Base-by-base conservation (phyloP, 2,113 vertebrate species). In the Coracopsis vasa region DNA sequence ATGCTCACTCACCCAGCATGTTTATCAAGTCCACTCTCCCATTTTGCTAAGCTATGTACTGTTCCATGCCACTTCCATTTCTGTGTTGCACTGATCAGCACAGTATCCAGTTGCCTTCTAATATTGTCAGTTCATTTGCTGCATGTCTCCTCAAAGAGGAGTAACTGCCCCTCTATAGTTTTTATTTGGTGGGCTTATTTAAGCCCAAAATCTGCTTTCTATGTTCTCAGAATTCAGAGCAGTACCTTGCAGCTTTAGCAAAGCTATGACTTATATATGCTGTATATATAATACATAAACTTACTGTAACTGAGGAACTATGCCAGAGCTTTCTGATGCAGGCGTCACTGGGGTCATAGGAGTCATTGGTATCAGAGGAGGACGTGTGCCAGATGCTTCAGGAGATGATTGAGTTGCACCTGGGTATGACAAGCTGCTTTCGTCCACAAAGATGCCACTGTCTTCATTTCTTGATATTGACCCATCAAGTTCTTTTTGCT, bases 291-390 rank as follows among this genome's bases (percentile, higher is more conserved):
- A 50, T 0, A 31, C 33, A 61, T 10, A 9, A 51, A 84, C 98
- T 98, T 97, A 99, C 99, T 99, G 99, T 45, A 99, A 90, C 95
- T 99, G 98, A 41, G 99, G 99, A 84, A 99, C 98, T 96, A 99
- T 99, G 90, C 98, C 99, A 78, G 99, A 99, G 80, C 97, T 97
- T 97, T 99, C 99, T 2, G 99, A 97, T 69, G 98, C 95, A 16
- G 99, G 97, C 7, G 98, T 98, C 86, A 98, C 96, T 0, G 99
- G 99, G 21, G 98, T 99, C 98, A 99, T 97, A 1, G 99, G 99
- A 11, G 98, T 98, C 98, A 99, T 99, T 0, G 99, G 98, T 8
- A 98, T 98, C 98, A 99, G 98, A 27, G 98, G 39, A 81, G 37
- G 86, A 71, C 96, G 97, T 56, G 67, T 44, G 1, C 61, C 94